phyloP scores from a whole-genome alignment of 2,113 vertebrate genomes.

The Mixornis gularis region DNA sequence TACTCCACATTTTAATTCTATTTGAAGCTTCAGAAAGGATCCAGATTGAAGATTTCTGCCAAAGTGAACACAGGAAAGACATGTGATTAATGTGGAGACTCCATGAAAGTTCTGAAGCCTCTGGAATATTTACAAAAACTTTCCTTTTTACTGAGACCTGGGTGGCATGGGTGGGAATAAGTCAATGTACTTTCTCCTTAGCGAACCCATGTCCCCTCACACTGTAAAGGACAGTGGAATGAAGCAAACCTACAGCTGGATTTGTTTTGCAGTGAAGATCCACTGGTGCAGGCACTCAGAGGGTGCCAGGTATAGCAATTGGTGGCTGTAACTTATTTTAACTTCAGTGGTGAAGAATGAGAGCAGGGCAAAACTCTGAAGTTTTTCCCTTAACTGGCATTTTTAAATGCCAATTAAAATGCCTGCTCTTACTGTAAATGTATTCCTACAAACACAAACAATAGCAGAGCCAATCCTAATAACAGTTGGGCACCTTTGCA shows the following conservation, averaged over 20 bases:
- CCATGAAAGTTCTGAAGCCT: background rate
- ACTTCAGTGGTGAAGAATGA: background rate
- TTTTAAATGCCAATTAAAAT: background rate
- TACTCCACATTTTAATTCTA: background rate
- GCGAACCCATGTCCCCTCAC: background rate
- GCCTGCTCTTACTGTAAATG: background rate
- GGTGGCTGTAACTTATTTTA: background rate
- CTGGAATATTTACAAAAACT: background rate
- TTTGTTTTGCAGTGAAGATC: background rate
- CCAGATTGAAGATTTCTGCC: background rate
- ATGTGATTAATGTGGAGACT: background rate
- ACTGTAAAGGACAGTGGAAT: too few species aligned
- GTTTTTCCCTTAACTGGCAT: background rate
- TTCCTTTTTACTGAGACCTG: background rate
- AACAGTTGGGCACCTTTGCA: background rate
- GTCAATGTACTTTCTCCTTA: background rate
- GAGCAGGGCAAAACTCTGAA: background rate
- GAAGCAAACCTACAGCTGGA: background rate
- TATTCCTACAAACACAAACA: background rate
- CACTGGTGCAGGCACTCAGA: background rate
- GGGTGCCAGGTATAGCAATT: background rate
- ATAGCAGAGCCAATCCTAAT: background rate
- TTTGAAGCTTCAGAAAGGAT: background rate
- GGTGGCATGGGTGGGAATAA: background rate
- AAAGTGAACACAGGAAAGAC: background rate